Conservation (phyloP, 2,113 vertebrate species). For the Macaca mulatta region DNA sequence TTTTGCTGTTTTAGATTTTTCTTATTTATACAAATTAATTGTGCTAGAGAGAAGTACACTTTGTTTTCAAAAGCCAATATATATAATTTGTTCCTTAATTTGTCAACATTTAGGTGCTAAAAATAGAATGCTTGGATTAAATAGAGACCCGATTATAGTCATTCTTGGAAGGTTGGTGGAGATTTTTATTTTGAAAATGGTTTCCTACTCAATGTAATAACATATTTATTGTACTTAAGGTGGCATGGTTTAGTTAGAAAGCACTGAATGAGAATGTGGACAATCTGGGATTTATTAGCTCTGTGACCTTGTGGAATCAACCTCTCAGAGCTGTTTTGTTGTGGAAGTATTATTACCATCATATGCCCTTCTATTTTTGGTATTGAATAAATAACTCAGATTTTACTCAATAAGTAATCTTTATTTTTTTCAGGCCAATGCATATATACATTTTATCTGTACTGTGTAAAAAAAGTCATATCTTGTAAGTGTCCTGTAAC, state of each 20-base stretch:
- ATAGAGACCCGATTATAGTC: conserved; percentile 8
- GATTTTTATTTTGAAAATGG: conserved; percentile 59
- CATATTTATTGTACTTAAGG: not conserved
- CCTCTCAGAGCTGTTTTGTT: not conserved
- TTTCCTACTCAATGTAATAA: not conserved
- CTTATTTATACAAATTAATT: not conserved
- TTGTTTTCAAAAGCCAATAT: conserved; percentile 24
- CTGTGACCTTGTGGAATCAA: not conserved
- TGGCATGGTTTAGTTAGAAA: conserved; percentile 41
- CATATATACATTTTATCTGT: not conserved
- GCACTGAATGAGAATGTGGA: not conserved
- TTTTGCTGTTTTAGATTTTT: conserved; percentile 52
- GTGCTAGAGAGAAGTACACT: not conserved
- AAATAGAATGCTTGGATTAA: conserved; percentile 37
- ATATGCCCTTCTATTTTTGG: not conserved
- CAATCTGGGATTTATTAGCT: conserved; percentile 34
- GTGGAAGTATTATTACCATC: not conserved
- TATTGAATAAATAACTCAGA: not conserved
- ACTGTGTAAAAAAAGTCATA: not conserved
- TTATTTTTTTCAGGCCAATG: not conserved
- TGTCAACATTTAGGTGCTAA: conserved; percentile 26
- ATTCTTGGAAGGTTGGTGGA: conserved; percentile 33
- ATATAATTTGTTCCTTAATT: conserved; percentile 14
- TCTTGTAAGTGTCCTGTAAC: not conserved
- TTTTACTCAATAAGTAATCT: conserved; percentile 8